Evolutionary conservation across 1,140 invertebrate species (phyloP), one percentile per base, ranked within the genome.

Genomic region (Scaptomyza graminum): DNA sequence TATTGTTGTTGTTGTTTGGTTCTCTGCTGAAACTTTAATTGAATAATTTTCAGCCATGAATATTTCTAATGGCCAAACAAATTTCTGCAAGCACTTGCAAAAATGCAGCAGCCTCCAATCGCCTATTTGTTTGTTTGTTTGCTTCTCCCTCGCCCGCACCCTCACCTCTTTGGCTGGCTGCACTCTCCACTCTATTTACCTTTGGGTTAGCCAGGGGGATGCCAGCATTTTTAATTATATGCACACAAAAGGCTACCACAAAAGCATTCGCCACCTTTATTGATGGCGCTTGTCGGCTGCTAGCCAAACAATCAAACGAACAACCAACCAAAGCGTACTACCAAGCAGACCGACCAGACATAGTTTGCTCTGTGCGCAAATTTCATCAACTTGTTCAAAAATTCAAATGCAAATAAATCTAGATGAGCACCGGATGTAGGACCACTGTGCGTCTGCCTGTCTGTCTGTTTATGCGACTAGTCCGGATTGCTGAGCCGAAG

Each of bases 371-470:
- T 65, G 71, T 76, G 78, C 72, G 82, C 75, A 79, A 82, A 73
- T 88, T 87, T 87, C 79, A 87, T 82, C 83, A 79, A 87, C 79
- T 87, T 87, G 83, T 79, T 87, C 83, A 87, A 88, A 87, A 87
- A 88, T 87, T 87, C 83, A 87, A 87, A 88, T 88, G 83, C 88
- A 87, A 87, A 87, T 87, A 87, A 87, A 88, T 87, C 79, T 70
- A 83, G 82, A 75, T 78, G 71, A 75, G 54, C 65, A 52, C 47
- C 51, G 49, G 13, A 47, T 51, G 7, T 12, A 7, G 47, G 16
- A 52, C 64, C 34, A 67, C 64, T 67, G 46, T 60, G 13, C 46
- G 54, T 67, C 46, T 5, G 28, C 44, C 47, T 34, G 54, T 67
- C 46, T 5, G 28, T 51, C 47, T 34, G 28, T 31, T 41, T 39